Evolutionary conservation across 2,888 invertebrate genomes (phyloP), one percentile per base, ranked within the genome.

Genomic region (Asteroscopus sphinx): DNA sequence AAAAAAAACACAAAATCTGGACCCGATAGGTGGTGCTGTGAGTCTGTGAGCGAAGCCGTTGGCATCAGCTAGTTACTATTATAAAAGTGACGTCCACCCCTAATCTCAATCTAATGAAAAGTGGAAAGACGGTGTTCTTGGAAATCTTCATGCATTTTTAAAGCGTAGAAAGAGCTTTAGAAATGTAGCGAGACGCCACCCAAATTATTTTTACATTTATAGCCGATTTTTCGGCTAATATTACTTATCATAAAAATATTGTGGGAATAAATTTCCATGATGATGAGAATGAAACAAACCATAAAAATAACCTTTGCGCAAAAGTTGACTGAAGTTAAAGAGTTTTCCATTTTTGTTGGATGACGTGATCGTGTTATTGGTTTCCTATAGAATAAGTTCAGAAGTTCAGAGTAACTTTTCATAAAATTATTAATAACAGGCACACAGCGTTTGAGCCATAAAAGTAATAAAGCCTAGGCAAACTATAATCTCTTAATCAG

Each of bases 111-210:
- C 11, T 57, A 53, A 65, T 56, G 32, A 37, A 32, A 51, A 56
- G 33, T 52, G 6, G 35, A 35, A 41, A 39, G 40, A 28, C 16
- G 33, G 46, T 36, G 52, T 45, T 46, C 33, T 42, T 37, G 30
- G 48, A 61, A 73, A 39, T 17, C 35, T 52, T 56, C 46, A 72
- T 68, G 55, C 55, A 72, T 70, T 68, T 67, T 46, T 59, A 55
- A 59, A 53, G 47, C 33, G 47, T 17, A 17, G 37, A 58, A 48
- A 42, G 40, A 47, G 45, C 60, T 52, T 51, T 32, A 44, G 40
- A 47, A 49, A 33, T 54, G 30, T 36, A 41, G 11, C 44, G 21
- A 59, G 52, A 63, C 37, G 39, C 21, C 26, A 35, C n/a, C 4
- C 39, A 36, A 25, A 28, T 12, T 63, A 53, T 57, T 70, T 58